These are phyloP conservation scores for Amiota communis DNA, from an alignment of 2,888 invertebrate species.

Conservation along the genomic window DNA sequence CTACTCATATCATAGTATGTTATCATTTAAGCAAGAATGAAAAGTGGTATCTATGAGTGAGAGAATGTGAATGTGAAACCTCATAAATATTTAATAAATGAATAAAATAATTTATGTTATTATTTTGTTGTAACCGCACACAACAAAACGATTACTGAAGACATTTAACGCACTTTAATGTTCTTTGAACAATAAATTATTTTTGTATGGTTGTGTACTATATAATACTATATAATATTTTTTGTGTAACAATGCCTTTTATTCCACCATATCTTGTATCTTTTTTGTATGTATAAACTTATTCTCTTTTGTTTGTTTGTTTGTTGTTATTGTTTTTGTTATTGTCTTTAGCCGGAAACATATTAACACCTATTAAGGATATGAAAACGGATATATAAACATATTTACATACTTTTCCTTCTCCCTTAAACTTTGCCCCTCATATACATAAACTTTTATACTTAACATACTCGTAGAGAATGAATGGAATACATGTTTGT, in stretches of 20 bases:
- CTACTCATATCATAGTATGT: too few species aligned
- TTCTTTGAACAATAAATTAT: conserved; percentile 27
- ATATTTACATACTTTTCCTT: background rate
- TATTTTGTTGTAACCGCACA: too few species aligned
- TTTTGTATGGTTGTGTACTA: conserved; percentile 17
- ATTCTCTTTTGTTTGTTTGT: background rate
- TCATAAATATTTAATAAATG: too few species aligned
- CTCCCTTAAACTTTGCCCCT: too few species aligned
- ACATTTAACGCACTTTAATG: conserved; percentile 42
- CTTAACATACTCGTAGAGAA: background rate
- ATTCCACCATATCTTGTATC: too few species aligned
- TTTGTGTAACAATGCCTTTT: too few species aligned
- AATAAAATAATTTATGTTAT: too few species aligned
- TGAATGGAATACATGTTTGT: background rate
- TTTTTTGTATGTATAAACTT: too few species aligned
- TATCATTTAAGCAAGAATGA: too few species aligned
- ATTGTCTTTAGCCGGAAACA: conserved; percentile 28
- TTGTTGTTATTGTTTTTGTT: background rate
- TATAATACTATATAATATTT: background rate
- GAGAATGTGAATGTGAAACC: too few species aligned
- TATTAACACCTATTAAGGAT: conserved; percentile 62
- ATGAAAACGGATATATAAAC: background rate
- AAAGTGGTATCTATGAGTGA: too few species aligned
- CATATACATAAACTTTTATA: too few species aligned
- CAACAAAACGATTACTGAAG: background rate